Evolutionary conservation across 2,797 vertebrate genomes (phyloP).

Genomic region (Malacoraja senta): DNA sequence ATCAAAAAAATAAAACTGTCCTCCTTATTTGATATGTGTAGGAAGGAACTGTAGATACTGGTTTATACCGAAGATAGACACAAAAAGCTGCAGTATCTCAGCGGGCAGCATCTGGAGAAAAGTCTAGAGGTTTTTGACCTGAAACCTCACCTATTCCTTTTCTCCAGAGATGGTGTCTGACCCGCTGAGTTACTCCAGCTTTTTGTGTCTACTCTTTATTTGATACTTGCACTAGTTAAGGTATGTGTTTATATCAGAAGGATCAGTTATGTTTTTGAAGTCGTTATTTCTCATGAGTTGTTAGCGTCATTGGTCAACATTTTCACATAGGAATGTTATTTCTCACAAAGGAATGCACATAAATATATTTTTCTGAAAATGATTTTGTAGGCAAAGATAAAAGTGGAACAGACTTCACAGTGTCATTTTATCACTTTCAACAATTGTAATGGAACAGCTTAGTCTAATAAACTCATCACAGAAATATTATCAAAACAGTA

Average conservation of each 20-base stretch:
- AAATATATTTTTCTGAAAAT: not conserved
- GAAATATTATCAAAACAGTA: not conserved
- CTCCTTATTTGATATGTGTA: too few relatives aligned
- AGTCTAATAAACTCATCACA: too few relatives aligned
- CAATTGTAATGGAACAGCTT: not conserved
- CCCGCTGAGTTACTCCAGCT: too few relatives aligned
- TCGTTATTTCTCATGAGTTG: not conserved
- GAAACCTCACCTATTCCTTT: too few relatives aligned
- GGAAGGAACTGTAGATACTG: too few relatives aligned
- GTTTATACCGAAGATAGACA: too few relatives aligned
- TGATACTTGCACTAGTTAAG: not conserved
- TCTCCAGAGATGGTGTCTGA: too few relatives aligned
- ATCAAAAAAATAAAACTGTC: not conserved
- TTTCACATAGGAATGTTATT: not conserved
- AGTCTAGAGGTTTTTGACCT: too few relatives aligned
- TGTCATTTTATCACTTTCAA: not conserved
- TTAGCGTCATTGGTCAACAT: not conserved
- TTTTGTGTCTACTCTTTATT: not conserved
- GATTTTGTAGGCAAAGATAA: constrained; percentile 9
- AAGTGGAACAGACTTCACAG: not conserved
- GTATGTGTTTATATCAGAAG: constrained; percentile 16
- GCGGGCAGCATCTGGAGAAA: too few relatives aligned
- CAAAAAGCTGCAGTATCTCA: too few relatives aligned
- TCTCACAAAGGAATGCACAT: constrained; percentile 8
- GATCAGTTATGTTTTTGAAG: not conserved